phyloP scores from a whole-genome alignment of 2,888 invertebrate genomes.

The Apamea monoglypha region DNA sequence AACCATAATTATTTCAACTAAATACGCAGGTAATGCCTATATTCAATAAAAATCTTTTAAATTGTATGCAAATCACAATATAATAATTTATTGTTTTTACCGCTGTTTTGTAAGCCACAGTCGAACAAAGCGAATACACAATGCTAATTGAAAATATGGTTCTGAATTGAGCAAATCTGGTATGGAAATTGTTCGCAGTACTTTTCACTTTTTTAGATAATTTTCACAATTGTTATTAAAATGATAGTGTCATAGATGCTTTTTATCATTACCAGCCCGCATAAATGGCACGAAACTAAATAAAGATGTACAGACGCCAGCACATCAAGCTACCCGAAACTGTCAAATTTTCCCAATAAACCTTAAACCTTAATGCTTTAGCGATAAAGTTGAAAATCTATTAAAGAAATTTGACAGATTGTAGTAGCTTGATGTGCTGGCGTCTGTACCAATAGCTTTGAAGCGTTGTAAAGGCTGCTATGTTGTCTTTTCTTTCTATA shows the following conservation, averaged over 20 bases:
- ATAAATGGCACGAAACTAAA: neutral
- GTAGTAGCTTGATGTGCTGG: no score
- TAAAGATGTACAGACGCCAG: no score
- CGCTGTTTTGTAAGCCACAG: neutral
- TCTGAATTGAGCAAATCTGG: neutral
- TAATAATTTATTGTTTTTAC: conserved; percentile 1
- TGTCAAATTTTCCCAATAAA: no score
- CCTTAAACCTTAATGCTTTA: no score
- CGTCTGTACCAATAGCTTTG: neutral
- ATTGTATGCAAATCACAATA: neutral
- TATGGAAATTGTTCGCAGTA: neutral
- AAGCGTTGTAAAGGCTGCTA: neutral
- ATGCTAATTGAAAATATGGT: no score
- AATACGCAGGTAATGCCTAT: neutral
- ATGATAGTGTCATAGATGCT: no score
- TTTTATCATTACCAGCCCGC: neutral
- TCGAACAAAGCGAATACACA: neutral
- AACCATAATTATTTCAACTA: neutral
- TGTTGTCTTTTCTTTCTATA: neutral
- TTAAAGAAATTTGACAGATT: no score
- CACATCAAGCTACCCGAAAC: no score
- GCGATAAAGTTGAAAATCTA: no score
- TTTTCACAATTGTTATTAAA: no score
- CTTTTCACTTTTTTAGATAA: no score
- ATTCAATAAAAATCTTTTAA: neutral